These are phyloP conservation scores for Drosophila borealis DNA, from an alignment of 2,888 invertebrate species.

Conservation along the genomic window DNA sequence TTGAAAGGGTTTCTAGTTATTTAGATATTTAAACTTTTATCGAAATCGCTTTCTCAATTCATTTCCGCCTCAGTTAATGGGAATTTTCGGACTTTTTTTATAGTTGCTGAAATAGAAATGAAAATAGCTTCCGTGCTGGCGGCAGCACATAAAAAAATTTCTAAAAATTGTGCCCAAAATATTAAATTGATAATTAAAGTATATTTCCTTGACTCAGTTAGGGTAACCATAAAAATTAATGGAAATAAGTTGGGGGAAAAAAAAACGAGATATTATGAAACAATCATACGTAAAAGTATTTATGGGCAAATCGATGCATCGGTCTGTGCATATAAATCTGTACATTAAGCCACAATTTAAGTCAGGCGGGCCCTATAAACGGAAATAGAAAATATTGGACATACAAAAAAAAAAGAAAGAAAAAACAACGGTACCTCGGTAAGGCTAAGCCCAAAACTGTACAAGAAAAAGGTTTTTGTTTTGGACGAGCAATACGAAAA, in stretches of 20 bases:
- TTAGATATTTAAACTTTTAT: too few relatives aligned
- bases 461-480: slow-evolving; percentile 6
- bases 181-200: slow-evolving; percentile 65
- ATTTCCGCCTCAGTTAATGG: slow-evolving; percentile 24
- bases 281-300: slow-evolving; percentile 40
- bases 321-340: slow-evolving; percentile 61
- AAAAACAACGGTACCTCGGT: slow-evolving; percentile 44
- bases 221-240: slow-evolving; percentile 41
- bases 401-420: slow-evolving; percentile 1
- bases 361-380: slow-evolving; percentile 18
- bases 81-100: slow-evolving; percentile 12
- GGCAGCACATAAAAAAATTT: slow-evolving; percentile 13
- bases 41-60: background rate
- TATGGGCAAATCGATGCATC: slow-evolving; percentile 46
- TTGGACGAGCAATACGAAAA: slow-evolving; percentile 1
- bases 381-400: slow-evolving; percentile 63
- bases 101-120: background rate
- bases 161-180: slow-evolving; percentile 59
- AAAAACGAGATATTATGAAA: slow-evolving; percentile 59
- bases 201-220: slow-evolving; percentile 46
- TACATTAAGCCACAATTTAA: slow-evolving; percentile 39
- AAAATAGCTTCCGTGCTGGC: slow-evolving; percentile 28
- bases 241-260: slow-evolving; percentile 24
- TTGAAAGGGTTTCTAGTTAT: too few relatives aligned
- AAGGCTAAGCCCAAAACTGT: slow-evolving; percentile 8